Evolutionary conservation across 1,140 invertebrate genomes (phyloP).

Genomic region (Tetraneura akinire): DNA sequence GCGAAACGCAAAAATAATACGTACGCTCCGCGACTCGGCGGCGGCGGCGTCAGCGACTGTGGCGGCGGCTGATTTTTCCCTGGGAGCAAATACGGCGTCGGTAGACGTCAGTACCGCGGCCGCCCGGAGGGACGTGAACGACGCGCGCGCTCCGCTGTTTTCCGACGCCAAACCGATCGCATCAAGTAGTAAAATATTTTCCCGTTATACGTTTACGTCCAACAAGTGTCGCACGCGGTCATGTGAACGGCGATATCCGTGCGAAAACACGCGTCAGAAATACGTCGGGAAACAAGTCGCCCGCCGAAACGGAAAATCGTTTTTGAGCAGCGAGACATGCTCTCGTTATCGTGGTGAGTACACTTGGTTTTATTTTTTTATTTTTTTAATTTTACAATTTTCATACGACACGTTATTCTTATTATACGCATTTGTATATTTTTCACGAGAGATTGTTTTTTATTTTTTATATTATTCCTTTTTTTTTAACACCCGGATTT

Average conservation of each 20-base stretch:
- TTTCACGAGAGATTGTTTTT: too few species aligned
- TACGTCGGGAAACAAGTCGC: too few species aligned
- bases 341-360: too few species aligned
- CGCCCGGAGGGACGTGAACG: slow-evolving; percentile 10
- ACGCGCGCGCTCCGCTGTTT: background rate
- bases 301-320: background rate
- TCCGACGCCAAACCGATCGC: background rate
- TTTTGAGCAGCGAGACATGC: too few species aligned
- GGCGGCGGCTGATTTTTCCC: slow-evolving; percentile 31
- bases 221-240: background rate
- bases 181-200: too few species aligned
- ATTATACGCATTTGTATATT: too few species aligned
- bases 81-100: slow-evolving; percentile 6
- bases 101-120: slow-evolving; percentile 11
- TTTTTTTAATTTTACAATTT: too few species aligned
- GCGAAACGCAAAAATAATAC: background rate
- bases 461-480: too few species aligned
- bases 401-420: too few species aligned
- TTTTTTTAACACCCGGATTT: too few species aligned
- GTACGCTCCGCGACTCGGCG: background rate
- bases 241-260: background rate
- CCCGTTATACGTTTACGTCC: background rate
- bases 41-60: background rate
- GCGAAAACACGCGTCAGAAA: background rate
- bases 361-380: too few species aligned